Evolutionary conservation across 2,888 invertebrate species (phyloP).

Genomic region (Thera britannica): DNA sequence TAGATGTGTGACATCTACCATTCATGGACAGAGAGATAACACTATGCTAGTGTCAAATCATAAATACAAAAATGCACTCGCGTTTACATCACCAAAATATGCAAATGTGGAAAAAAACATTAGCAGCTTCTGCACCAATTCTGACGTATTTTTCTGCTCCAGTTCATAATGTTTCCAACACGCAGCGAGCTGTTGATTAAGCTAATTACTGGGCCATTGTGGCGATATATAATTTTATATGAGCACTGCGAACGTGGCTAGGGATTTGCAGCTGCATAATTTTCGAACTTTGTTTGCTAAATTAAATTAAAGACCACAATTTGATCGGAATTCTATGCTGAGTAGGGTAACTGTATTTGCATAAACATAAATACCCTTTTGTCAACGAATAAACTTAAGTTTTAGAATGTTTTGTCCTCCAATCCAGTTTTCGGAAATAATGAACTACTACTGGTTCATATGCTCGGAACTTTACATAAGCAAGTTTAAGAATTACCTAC

Average conservation of each 20-base stretch:
- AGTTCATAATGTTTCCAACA: conserved; percentile 39
- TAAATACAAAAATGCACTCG: neutral
- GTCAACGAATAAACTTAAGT: no score
- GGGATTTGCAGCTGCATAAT: conserved; percentile 40
- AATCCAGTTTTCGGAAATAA: no score
- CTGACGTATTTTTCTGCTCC: conserved; percentile 39
- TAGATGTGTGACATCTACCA: no score
- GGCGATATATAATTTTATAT: conserved; percentile 38
- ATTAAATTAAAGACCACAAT: conserved; percentile 29
- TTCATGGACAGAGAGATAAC: no score
- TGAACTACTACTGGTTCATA: no score
- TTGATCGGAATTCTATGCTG: conserved; percentile 13
- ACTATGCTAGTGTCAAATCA: neutral
- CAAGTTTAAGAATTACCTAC: no score
- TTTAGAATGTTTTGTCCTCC: no score
- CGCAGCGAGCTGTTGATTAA: conserved; percentile 42
- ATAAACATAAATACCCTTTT: neutral
- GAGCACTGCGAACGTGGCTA: conserved; percentile 32
- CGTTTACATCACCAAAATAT: conserved; percentile 8
- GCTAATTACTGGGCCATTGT: conserved; percentile 44
- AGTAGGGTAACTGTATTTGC: conserved; percentile 8
- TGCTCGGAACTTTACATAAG: no score
- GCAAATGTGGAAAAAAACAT: conserved; percentile 15
- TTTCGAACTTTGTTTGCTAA: conserved; percentile 33
- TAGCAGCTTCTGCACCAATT: conserved; percentile 29